These are phyloP conservation scores for Neodiprion fabricii DNA, from an alignment of 1,140 invertebrate species.

Conservation along the genomic window DNA sequence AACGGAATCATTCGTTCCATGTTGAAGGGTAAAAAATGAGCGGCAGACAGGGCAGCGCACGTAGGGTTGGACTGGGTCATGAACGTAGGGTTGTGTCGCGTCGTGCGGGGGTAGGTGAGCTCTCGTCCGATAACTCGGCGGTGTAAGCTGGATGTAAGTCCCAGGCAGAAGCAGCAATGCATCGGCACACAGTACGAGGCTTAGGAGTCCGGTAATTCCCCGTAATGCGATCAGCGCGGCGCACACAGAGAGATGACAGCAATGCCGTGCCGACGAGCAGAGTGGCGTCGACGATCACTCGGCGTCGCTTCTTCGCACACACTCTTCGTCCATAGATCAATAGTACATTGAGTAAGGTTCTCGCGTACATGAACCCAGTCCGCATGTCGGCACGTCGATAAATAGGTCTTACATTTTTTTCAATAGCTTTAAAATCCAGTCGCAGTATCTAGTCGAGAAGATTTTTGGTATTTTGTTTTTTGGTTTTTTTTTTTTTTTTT, in stretches of 20 bases:
- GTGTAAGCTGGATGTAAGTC: conserved; percentile 47
- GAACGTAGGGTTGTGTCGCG: too few species aligned
- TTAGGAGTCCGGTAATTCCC: conserved; percentile 54
- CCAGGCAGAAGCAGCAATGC: conserved; percentile 32
- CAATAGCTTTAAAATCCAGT: too few species aligned
- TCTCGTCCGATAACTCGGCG: not conserved
- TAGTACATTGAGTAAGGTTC: not conserved
- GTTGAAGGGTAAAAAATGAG: too few species aligned
- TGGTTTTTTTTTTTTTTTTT: too few species aligned
- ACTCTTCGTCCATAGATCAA: not conserved
- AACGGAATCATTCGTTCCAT: too few species aligned
- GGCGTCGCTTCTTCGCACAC: not conserved
- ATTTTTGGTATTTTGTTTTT: too few species aligned
- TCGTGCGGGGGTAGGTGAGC: not conserved
- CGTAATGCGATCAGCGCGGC: conserved; percentile 57
- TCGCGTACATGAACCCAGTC: not conserved
- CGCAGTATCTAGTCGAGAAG: too few species aligned
- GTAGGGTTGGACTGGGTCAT: not conserved
- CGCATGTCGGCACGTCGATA: not conserved
- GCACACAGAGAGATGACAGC: conserved; percentile 9
- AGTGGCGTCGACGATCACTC: not conserved
- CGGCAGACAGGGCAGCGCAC: too few species aligned
- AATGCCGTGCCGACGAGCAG: not conserved
- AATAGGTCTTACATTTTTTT: not conserved
- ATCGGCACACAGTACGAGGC: conserved; percentile 37